Evolutionary conservation across 2,888 invertebrate species (phyloP), one percentile per base, ranked within the genome.

Genomic region (Agriotes lineatus): DNA sequence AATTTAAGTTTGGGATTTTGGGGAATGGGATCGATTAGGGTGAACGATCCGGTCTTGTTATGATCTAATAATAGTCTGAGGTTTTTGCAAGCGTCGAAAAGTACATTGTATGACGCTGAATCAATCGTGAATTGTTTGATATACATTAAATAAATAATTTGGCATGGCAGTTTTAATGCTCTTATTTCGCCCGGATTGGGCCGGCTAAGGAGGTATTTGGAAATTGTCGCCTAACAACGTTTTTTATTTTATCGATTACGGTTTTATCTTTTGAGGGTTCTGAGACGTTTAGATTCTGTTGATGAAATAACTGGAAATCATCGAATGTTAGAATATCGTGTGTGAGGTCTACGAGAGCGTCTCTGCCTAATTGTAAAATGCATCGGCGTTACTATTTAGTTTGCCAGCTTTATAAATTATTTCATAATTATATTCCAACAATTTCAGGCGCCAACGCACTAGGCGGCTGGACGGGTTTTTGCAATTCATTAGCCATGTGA

Each of bases 321-420:
- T 45, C 16, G n/a, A 45, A 45, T 14, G 45, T 45, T 16, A 45
- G 10, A 37, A 37, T 37, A n/a, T 37, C 37, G 37, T 37, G n/a
- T 12, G 37, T 37, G 3, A 37, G n/a, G 2, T 45, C n/a, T n/a
- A n/a, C n/a, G n/a, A n/a, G n/a, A n/a, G n/a, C n/a, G n/a, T n/a
- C n/a, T n/a, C n/a, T n/a, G n/a, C 18, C 45, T 19, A 45, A 19
- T 45, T 16, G 18, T 19, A 19, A 7, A 7, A 14, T 45, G 5
- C 54, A 16, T 66, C 66, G 9, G 66, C 66, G 14, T 59, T 59
- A 7, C 5, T 10, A 44, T 66, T 66, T 37, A 18, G 6, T 52
- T 52, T 66, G 16, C 66, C 59, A 16, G 19, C 7, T 39, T 37
- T 45, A 18, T n/a, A n/a, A n/a, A n/a, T n/a, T n/a, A n/a, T n/a